A percentile compares a stretch with the other conserved stretches of the same genome.
Conservation (phyloP, 2,797 vertebrate species). For the Gymnoscopelus braueri region DNA sequence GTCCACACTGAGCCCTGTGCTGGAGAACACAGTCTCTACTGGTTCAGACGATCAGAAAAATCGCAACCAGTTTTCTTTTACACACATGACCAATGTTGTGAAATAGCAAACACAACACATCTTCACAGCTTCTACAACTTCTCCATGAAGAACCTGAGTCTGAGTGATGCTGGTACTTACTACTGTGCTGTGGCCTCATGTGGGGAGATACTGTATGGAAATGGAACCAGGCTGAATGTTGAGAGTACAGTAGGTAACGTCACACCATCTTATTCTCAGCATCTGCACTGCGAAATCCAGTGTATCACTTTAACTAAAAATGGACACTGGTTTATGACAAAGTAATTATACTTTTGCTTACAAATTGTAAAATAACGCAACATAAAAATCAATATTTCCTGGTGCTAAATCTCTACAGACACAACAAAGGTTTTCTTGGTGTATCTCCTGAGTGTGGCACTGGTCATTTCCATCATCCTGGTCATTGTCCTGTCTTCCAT, state of each 20-base stretch:
- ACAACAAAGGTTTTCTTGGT: neutral
- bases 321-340: neutral
- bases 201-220: no score
- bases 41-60: constrained; percentile 44
- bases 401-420: neutral
- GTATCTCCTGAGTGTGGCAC: constrained; percentile 6
- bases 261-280: no score
- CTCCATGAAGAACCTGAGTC: constrained; percentile 12
- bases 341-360: neutral
- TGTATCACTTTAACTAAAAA: no score
- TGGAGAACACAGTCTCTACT: constrained; percentile 52
- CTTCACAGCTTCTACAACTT: constrained; percentile 53
- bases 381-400: neutral
- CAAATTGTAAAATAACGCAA: neutral
- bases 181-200: constrained; percentile 57
- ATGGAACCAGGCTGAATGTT: constrained; percentile 28
- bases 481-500: constrained; percentile 28
- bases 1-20: constrained; percentile 37
- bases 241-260: neutral
- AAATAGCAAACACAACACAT: neutral
- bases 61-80: constrained; percentile 41
- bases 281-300: no score
- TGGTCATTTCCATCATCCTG: constrained; percentile 25
- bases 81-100: constrained; percentile 30
- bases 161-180: constrained; percentile 54